Evolutionary conservation across 2,113 vertebrate genomes (phyloP).

Genomic region (Phycodurus eques): DNA sequence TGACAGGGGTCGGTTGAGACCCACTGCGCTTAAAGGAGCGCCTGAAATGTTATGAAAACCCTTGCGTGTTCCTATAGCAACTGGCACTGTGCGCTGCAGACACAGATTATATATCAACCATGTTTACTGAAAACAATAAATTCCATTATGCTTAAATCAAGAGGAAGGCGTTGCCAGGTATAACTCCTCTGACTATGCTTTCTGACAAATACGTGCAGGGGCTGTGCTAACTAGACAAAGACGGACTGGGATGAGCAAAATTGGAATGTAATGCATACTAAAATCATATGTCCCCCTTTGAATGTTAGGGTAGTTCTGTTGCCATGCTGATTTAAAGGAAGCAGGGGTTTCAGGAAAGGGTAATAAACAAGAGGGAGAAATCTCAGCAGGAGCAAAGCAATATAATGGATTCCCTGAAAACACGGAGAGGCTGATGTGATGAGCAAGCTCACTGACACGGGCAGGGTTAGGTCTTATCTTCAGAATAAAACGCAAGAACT

Average conservation of each 20-base stretch:
- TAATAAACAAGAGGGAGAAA: conserved; percentile 45
- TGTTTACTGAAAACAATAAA: conserved; percentile 74
- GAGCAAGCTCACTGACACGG: conserved; percentile 29
- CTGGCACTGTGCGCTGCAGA: conserved; percentile 38
- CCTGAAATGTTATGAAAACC: conserved; percentile 58
- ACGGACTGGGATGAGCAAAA: conserved; percentile 13
- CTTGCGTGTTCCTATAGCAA: conserved; percentile 58
- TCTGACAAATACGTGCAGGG: conserved; percentile 29
- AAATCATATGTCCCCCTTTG: conserved; percentile 38
- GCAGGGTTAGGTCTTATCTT: conserved; percentile 14
- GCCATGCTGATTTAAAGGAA: conserved; percentile 16
- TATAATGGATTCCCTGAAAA: conserved; percentile 40
- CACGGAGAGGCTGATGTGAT: conserved; percentile 29
- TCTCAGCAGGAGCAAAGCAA: conserved; percentile 31
- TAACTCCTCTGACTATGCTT: conserved; percentile 18
- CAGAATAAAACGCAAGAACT: conserved; percentile 17
- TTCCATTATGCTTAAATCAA: conserved; percentile 64
- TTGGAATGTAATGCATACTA: conserved; percentile 18
- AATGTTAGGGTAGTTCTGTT: conserved; percentile 31
- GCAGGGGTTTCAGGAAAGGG: conserved; percentile 24
- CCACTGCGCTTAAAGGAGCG: conserved; percentile 24
- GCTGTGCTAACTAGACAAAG: conserved; percentile 36
- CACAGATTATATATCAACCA: conserved; percentile 50
- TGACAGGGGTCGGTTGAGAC: conserved; percentile 29
- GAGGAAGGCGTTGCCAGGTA: conserved; percentile 18